Evolutionary conservation across 2,113 vertebrate species (phyloP).

Genomic region (Takifugu flavidus): DNA sequence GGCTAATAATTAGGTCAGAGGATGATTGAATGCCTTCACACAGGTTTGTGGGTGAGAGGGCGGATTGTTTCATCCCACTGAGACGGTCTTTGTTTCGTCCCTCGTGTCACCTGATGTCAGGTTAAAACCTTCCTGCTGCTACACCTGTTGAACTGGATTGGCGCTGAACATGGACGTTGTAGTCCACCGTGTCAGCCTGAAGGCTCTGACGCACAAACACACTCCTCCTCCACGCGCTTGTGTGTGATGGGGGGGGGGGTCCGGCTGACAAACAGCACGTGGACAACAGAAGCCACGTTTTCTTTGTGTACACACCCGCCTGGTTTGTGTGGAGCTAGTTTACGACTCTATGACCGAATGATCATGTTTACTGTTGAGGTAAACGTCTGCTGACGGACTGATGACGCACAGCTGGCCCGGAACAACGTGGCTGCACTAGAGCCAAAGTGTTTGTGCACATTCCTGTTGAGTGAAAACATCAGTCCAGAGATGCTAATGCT

Average conservation of each 20-base stretch:
- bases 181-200: neutral
- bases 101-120: neutral
- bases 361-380: no score
- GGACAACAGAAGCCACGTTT: neutral
- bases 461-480: neutral
- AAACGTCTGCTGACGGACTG: no score
- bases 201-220: neutral
- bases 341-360: no score
- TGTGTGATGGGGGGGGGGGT: neutral
- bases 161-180: neutral
- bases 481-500: neutral
- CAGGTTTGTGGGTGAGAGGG: neutral
- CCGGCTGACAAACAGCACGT: neutral
- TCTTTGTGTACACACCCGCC: neutral
- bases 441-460: slow-evolving; percentile 6
- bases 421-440: neutral
- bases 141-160: neutral
- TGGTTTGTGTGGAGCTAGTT: no score
- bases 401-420: no score
- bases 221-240: neutral
- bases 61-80: neutral
- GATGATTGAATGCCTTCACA: neutral
- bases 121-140: neutral
- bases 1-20: neutral
- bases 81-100: no score